Evolutionary conservation across 2,113 vertebrate species (phyloP).

Genomic region (Columba livia): DNA sequence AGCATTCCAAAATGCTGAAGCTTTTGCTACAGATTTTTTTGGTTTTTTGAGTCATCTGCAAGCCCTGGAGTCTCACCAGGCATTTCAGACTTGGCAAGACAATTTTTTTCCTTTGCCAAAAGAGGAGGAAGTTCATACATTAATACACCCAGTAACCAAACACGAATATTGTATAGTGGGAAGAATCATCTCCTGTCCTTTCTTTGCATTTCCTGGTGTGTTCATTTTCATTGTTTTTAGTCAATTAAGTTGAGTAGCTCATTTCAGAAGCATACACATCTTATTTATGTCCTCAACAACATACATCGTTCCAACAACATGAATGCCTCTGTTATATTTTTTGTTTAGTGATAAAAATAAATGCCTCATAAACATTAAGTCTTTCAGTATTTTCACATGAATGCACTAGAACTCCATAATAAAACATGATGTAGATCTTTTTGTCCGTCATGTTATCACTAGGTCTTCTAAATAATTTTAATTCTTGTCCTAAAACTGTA

Average conservation of each 20-base stretch:
- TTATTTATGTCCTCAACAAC: neutral
- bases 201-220: neutral
- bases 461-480: neutral
- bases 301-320: neutral
- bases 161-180: neutral
- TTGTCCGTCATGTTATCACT: neutral
- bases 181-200: neutral
- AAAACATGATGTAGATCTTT: neutral
- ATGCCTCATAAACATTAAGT: neutral
- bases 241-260: neutral
- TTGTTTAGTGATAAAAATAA: neutral
- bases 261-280: neutral
- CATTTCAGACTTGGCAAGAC: conserved; percentile 25
- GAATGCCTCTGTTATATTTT: neutral
- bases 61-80: neutral
- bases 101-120: conserved; percentile 23
- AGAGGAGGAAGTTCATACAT: neutral
- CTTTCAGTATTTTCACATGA: neutral
- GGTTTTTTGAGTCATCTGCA: neutral
- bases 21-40: neutral
- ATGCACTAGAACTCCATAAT: neutral
- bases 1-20: neutral
- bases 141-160: neutral
- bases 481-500: neutral
- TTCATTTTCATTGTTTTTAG: neutral